Conservation (phyloP, 2,797 vertebrate species). For the Gymnodraco acuticeps region DNA sequence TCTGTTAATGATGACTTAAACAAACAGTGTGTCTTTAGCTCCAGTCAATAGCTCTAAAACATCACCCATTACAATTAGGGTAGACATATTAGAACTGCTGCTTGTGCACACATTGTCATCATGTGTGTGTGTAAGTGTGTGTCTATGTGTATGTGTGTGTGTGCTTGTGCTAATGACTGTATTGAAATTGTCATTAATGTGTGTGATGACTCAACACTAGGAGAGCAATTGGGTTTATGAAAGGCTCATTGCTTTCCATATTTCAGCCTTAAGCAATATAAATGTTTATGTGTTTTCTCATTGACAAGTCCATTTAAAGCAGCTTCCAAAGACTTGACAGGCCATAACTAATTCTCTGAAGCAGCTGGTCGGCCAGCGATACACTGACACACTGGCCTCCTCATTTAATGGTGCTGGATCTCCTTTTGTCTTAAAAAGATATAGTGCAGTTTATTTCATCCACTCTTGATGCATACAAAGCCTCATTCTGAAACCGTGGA, state of each 20-base stretch:
- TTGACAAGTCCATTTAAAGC: constrained; percentile 75
- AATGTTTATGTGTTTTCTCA: constrained; percentile 76
- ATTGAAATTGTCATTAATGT: constrained; percentile 81
- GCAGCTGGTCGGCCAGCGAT: constrained; percentile 13
- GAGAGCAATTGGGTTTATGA: constrained; percentile 70
- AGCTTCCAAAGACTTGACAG: constrained; percentile 57
- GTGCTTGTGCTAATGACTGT: constrained; percentile 71
- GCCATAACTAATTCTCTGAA: constrained; percentile 43
- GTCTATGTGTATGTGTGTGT: constrained; percentile 7
- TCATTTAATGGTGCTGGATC: neutral
- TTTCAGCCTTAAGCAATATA: constrained; percentile 80
- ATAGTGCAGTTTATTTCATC: neutral
- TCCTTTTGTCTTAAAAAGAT: constrained; percentile 1
- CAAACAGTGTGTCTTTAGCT: constrained; percentile 65
- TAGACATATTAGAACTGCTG: constrained; percentile 63
- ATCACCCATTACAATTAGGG: constrained; percentile 67
- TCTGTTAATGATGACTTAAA: constrained; percentile 70
- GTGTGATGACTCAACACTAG: constrained; percentile 74
- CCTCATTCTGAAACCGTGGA: neutral
- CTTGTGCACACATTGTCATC: constrained; percentile 28
- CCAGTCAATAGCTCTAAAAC: constrained; percentile 66
- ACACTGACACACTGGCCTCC: constrained; percentile 12
- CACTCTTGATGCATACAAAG: neutral
- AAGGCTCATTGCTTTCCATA: constrained; percentile 79
- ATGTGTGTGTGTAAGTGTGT: neutral